Conservation (phyloP, 2,888 invertebrate species). For the Yponomeuta malinellus region DNA sequence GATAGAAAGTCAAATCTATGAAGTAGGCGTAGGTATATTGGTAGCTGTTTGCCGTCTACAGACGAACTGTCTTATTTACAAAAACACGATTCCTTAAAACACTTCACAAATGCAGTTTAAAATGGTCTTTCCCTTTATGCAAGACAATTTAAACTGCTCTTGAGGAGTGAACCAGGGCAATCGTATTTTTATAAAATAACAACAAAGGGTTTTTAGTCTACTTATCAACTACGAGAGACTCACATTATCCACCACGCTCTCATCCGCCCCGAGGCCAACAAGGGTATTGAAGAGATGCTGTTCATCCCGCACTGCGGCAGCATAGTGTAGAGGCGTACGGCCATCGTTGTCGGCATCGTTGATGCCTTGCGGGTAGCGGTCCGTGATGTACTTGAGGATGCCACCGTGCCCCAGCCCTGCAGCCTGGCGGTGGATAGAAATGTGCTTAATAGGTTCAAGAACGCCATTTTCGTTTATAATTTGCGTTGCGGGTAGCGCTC, state of each 20-base stretch:
- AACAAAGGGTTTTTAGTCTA: too few species aligned
- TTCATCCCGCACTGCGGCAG: slow-evolving; percentile 86
- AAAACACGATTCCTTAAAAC: too few species aligned
- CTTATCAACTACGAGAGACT: slow-evolving; percentile 34
- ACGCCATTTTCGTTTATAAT: background rate
- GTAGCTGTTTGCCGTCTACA: too few species aligned
- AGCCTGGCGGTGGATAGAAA: slow-evolving; percentile 70
- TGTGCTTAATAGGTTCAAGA: background rate
- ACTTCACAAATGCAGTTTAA: too few species aligned
- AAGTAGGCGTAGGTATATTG: too few species aligned
- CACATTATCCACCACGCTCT: slow-evolving; percentile 89
- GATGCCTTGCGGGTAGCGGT: slow-evolving; percentile 81
- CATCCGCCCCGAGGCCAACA: slow-evolving; percentile 88
- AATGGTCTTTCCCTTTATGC: too few species aligned
- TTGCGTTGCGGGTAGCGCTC: slow-evolving; percentile 80
- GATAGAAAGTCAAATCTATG: too few species aligned
- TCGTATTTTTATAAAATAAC: too few species aligned
- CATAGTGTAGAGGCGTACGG: slow-evolving; percentile 91
- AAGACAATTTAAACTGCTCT: too few species aligned
- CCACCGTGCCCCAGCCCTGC: slow-evolving; percentile 87
- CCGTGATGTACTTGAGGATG: slow-evolving; percentile 83
- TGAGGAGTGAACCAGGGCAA: too few species aligned
- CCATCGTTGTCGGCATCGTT: slow-evolving; percentile 87
- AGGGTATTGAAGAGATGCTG: slow-evolving; percentile 86
- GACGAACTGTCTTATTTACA: too few species aligned